Percentiles rank a stretch among this genome's conserved stretches.
Conservation (phyloP, 2,888 invertebrate species). For the Tenthredo notha region DNA sequence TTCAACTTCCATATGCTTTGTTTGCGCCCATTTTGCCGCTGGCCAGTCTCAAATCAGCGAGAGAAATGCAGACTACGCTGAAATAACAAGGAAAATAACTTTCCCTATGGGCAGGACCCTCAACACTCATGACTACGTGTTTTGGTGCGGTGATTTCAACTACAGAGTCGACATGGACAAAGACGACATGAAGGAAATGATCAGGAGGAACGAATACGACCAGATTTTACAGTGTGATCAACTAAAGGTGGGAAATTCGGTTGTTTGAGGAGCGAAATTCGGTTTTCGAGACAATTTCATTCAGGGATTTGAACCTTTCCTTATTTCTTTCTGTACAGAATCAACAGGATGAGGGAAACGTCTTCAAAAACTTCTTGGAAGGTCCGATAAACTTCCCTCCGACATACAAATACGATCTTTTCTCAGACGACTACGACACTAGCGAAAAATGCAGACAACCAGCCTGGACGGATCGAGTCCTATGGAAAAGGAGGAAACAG, state of each 20-base stretch:
- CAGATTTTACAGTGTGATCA: constrained; percentile 93
- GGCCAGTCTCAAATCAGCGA: constrained; percentile 98
- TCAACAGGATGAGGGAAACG: constrained; percentile 89
- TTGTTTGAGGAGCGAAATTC: not conserved
- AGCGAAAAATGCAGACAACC: constrained; percentile 98
- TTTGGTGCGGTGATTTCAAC: constrained; percentile 99
- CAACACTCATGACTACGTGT: constrained; percentile 98
- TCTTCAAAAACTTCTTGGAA: constrained; percentile 96
- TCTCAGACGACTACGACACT: constrained; percentile 99
- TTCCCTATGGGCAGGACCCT: constrained; percentile 96
- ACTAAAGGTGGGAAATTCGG: constrained; percentile 80
- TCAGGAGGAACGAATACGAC: constrained; percentile 87
- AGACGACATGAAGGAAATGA: constrained; percentile 93
- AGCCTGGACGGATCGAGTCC: constrained; percentile 98
- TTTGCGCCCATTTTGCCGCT: constrained; percentile 99
- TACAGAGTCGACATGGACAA: constrained; percentile 98
- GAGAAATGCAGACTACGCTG: constrained; percentile 97
- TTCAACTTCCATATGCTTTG: constrained; percentile 97
- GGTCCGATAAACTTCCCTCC: constrained; percentile 95
- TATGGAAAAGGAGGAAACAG: constrained; percentile 92
- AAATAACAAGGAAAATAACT: constrained; percentile 94
- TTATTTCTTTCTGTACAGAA: constrained; percentile 76
- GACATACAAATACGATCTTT: constrained; percentile 99
- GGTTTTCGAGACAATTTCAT: not conserved
- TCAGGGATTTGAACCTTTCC: not conserved